Evolutionary conservation across 2,797 vertebrate genomes (phyloP).

Genomic region (Halcyon smyrnensis): DNA sequence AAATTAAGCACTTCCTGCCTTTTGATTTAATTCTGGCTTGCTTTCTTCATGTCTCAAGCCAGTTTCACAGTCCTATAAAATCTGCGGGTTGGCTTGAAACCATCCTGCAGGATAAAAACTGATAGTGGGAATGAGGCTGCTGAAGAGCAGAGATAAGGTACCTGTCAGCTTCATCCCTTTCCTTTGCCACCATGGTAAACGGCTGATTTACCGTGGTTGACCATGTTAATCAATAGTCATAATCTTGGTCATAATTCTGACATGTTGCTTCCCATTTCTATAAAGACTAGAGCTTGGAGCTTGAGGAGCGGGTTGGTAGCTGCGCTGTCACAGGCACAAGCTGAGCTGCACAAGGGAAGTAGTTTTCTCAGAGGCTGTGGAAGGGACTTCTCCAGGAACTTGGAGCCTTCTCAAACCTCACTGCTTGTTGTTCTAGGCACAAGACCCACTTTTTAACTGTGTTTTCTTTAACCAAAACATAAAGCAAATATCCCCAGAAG

Average conservation of each 20-base stretch:
- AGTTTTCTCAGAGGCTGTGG: background rate
- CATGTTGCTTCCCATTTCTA: background rate
- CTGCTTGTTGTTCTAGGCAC: background rate
- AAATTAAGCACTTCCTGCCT: background rate
- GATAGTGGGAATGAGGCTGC: background rate
- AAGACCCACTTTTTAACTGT: background rate
- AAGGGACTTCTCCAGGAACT: background rate
- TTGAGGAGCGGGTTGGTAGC: background rate
- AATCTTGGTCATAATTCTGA: background rate
- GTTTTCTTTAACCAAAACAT: background rate
- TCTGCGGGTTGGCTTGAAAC: background rate
- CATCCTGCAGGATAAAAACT: background rate
- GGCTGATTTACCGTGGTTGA: background rate
- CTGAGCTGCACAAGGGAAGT: background rate
- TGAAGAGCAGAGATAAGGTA: background rate
- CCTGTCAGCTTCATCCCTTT: background rate
- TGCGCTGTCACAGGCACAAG: background rate
- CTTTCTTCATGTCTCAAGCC: background rate
- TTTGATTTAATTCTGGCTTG: background rate
- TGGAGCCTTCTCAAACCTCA: slow-evolving; percentile 5
- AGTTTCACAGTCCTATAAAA: background rate
- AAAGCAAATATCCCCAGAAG: background rate
- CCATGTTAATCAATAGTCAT: background rate
- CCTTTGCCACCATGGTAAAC: background rate
- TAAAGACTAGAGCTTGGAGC: background rate